Conservation (phyloP, 2,888 invertebrate species). For the Latheticus oryzae region DNA sequence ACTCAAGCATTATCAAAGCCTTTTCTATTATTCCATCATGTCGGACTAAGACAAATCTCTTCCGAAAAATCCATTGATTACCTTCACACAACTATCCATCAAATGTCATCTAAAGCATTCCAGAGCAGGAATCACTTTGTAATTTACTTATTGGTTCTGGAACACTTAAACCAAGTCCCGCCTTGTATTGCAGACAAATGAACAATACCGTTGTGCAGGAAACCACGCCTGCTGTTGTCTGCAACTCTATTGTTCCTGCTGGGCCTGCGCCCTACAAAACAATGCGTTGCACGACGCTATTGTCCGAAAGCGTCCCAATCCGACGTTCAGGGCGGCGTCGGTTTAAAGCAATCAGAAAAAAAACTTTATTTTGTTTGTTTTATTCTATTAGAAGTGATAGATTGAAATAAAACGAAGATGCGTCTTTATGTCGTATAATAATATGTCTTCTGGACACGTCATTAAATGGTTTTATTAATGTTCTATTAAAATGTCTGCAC, state of each 20-base stretch:
- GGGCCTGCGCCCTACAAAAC: constrained; percentile 64
- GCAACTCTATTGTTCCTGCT: constrained; percentile 63
- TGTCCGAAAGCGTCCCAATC: constrained; percentile 64
- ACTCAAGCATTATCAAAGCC: constrained; percentile 10
- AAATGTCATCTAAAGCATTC: no score
- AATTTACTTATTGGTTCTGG: constrained; percentile 51
- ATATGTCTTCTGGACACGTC: constrained; percentile 34
- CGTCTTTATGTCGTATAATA: constrained; percentile 36
- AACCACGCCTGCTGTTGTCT: constrained; percentile 65
- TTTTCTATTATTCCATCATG: constrained; percentile 21
- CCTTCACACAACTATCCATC: no score
- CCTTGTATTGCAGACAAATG: constrained; percentile 63
- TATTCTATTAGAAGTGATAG: no score
- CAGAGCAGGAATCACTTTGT: constrained; percentile 35
- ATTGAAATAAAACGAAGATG: constrained; percentile 25
- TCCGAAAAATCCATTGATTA: no score
- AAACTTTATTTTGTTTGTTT: no score
- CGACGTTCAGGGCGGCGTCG: constrained; percentile 63
- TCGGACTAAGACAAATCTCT: constrained; percentile 27
- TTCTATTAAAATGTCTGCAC: constrained; percentile 35
- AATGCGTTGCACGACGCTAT: constrained; percentile 63
- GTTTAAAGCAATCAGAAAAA: constrained; percentile 34
- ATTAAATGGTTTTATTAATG: constrained; percentile 29
- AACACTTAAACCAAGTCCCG: constrained; percentile 51
- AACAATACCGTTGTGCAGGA: constrained; percentile 64